These are phyloP conservation scores for Myzus persicae DNA, from an alignment of 1,140 invertebrate species.

Conservation along the genomic window DNA sequence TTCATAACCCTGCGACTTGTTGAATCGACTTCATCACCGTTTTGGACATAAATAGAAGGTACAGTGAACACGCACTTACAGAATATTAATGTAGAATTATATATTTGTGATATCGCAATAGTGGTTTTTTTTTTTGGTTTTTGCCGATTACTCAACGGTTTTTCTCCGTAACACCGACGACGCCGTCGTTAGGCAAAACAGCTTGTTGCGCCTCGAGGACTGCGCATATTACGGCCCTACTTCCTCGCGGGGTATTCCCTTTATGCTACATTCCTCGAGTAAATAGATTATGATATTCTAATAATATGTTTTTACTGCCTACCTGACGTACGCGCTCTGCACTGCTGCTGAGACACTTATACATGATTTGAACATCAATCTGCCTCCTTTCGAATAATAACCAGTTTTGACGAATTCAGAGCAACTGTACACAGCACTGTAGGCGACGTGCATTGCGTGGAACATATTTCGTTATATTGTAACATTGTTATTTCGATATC, in stretches of 20 bases:
- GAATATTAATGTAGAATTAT: too few species aligned
- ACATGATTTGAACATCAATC: background rate
- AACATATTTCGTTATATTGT: too few species aligned
- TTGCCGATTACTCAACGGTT: background rate
- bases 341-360: background rate
- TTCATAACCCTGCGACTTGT: background rate
- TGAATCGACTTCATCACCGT: background rate
- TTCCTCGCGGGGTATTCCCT: background rate
- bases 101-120: background rate
- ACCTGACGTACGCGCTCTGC: background rate
- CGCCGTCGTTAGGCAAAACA: too few species aligned
- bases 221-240: background rate
- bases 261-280: background rate
- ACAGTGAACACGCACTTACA: too few species aligned
- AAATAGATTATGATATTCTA: background rate
- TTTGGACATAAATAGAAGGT: too few species aligned
- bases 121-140: background rate
- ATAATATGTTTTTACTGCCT: background rate
- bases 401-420: background rate
- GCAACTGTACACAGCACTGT: background rate
- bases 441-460: background rate
- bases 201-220: background rate
- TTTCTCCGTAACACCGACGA: too few species aligned
- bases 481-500: background rate
- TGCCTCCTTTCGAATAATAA: slow-evolving; percentile 6